phyloP scores from a whole-genome alignment of 2,888 invertebrate species.

The Esperia sulphurella region DNA sequence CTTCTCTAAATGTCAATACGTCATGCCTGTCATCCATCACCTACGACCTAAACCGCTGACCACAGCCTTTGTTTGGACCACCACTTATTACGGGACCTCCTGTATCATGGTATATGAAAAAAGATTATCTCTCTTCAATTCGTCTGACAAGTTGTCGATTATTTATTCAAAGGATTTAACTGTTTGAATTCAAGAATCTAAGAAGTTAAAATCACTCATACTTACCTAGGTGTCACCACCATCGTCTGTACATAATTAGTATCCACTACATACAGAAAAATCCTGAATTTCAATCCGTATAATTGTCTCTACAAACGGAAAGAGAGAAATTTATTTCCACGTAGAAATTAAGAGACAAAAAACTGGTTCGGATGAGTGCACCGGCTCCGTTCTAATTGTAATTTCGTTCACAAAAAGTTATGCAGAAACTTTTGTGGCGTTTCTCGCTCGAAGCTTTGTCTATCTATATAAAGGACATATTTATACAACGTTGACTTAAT shows the following conservation, averaged over 20 bases:
- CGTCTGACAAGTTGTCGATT: too few relatives aligned
- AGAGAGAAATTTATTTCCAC: neutral
- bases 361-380: neutral
- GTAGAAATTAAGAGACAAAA: neutral
- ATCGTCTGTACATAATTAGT: neutral
- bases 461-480: too few relatives aligned
- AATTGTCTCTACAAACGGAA: neutral
- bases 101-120: too few relatives aligned
- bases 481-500: too few relatives aligned
- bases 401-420: neutral
- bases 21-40: too few relatives aligned
- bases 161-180: too few relatives aligned
- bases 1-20: too few relatives aligned
- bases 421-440: neutral
- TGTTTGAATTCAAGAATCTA: too few relatives aligned
- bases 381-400: neutral
- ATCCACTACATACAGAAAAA: neutral
- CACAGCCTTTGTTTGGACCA: too few relatives aligned
- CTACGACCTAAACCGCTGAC: too few relatives aligned
- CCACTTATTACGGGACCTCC: too few relatives aligned
- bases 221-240: neutral
- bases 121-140: too few relatives aligned
- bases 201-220: neutral
- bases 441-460: neutral
- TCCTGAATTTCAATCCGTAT: neutral